phyloP scores from a whole-genome alignment of 2,113 vertebrate species.

The Hippocampus mohnikei region DNA sequence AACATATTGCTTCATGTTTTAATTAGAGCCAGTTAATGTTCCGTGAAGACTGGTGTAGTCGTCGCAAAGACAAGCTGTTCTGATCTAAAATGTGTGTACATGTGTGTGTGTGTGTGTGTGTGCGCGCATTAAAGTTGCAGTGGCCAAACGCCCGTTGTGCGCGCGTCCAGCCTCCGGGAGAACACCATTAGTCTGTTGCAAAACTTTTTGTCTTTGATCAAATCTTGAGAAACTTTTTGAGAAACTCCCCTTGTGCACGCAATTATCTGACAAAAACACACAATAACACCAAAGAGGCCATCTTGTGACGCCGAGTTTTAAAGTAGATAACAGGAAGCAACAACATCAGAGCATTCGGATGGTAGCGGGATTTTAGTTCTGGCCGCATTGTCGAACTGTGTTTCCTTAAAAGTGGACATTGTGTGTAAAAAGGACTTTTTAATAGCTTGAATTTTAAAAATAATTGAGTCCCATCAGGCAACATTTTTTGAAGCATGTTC shows the following conservation, averaged over 20 bases:
- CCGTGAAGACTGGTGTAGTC: conserved; percentile 64
- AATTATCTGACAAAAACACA: background rate
- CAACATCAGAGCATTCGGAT: background rate
- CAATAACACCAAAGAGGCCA: background rate
- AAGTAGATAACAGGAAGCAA: background rate
- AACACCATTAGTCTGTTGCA: background rate
- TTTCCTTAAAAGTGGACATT: background rate
- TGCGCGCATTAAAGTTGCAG: conserved; percentile 5
- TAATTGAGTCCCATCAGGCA: background rate
- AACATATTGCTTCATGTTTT: conserved; percentile 76
- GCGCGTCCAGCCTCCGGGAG: conserved; percentile 25
- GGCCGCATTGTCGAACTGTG: background rate
- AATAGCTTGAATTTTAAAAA: background rate
- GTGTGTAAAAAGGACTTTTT: background rate
- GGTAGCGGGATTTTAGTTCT: background rate
- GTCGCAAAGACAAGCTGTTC: conserved; percentile 72
- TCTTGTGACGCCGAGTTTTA: background rate
- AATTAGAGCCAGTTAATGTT: conserved; percentile 73
- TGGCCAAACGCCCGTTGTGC: conserved; percentile 34
- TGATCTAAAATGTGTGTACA: conserved; percentile 17
- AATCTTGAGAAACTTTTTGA: conserved; percentile 1
- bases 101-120: conserved; percentile 10
- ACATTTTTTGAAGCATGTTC: no score
- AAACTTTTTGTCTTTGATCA: conserved; percentile 9
- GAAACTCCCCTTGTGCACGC: background rate